phyloP scores from a whole-genome alignment of 1,140 invertebrate species.

The Brachionus paranguensis region DNA sequence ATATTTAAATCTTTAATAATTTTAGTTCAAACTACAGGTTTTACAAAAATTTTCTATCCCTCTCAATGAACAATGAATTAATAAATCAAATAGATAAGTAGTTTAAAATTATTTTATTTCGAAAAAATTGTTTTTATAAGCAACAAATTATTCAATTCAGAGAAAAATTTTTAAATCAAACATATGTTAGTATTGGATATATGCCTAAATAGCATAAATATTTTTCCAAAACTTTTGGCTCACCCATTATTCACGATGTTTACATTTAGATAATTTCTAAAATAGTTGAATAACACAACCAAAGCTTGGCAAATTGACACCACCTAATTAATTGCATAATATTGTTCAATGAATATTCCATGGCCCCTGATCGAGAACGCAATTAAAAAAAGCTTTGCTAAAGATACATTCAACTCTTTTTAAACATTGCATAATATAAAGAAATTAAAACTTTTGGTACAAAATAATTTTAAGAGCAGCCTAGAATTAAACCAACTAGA shows the following conservation, averaged over 20 bases:
- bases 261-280: neutral
- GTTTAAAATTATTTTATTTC: neutral
- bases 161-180: neutral
- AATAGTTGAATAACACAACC: neutral
- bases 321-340: neutral
- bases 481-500: neutral
- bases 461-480: neutral
- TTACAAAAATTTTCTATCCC: neutral
- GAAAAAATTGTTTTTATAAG: neutral
- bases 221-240: neutral
- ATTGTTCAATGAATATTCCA: neutral
- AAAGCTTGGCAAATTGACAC: constrained; percentile 3
- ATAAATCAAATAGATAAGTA: neutral
- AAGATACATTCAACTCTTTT: neutral
- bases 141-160: neutral
- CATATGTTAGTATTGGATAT: neutral
- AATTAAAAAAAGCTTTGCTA: neutral
- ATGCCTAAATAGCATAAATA: neutral
- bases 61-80: neutral
- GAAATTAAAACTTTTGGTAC: neutral
- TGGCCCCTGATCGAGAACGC: neutral
- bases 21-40: neutral
- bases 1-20: neutral
- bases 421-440: neutral
- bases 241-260: neutral